phyloP scores from a whole-genome alignment of 2,113 vertebrate species.

The Furnarius figulus region DNA sequence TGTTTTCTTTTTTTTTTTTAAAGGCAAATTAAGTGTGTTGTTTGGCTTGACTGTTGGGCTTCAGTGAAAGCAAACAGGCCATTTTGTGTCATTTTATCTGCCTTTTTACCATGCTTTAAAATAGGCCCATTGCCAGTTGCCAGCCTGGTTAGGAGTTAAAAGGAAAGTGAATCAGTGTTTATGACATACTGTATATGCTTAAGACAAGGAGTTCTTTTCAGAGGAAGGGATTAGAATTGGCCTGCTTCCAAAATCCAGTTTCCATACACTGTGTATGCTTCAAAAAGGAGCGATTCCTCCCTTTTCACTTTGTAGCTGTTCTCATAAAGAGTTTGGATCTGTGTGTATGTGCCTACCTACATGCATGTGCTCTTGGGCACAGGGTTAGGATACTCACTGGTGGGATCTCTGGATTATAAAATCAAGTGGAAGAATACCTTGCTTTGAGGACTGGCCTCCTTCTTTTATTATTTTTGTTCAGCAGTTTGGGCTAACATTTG shows the following conservation, averaged over 20 bases:
- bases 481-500: neutral
- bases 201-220: neutral
- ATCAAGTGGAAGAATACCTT: neutral
- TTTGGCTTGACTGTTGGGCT: neutral
- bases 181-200: neutral
- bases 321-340: neutral
- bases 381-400: neutral
- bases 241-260: neutral
- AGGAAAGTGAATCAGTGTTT: neutral
- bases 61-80: neutral
- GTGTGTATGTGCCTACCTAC: rapidly evolving
- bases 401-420: neutral
- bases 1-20: neutral
- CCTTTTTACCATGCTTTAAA: neutral
- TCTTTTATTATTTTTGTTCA: neutral
- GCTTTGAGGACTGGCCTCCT: neutral
- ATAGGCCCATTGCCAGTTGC: neutral
- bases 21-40: neutral
- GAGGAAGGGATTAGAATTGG: neutral
- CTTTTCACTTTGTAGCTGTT: neutral
- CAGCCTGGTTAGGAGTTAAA: neutral
- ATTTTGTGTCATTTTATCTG: neutral
- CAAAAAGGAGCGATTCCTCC: neutral
- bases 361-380: too few relatives aligned
- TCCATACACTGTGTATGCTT: neutral